Conservation (phyloP, 2,888 invertebrate genomes). For the Oligia strigilis region DNA sequence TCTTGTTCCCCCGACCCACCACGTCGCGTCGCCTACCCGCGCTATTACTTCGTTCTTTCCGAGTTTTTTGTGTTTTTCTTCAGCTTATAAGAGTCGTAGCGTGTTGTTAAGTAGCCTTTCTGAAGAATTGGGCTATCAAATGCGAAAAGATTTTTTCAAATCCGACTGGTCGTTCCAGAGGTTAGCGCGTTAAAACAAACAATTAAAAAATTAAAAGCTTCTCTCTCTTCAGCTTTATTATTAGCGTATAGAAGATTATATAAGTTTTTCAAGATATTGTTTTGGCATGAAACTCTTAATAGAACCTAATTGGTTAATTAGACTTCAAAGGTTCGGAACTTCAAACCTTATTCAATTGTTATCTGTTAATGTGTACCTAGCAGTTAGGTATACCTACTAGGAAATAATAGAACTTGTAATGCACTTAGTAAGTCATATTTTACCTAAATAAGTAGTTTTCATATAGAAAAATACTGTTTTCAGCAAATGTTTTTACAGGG, state of each 20-base stretch:
- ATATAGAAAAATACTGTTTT: neutral
- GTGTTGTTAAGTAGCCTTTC: neutral
- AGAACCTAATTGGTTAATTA: slow-evolving; percentile 60
- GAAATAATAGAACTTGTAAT: neutral
- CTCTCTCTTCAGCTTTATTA: neutral
- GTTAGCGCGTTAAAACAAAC: neutral
- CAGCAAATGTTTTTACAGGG: neutral
- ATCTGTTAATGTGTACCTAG: slow-evolving; percentile 52
- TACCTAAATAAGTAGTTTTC: neutral
- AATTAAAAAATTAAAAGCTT: neutral
- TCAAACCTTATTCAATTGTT: slow-evolving; percentile 60
- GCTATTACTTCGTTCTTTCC: neutral
- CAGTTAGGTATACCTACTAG: slow-evolving; percentile 14
- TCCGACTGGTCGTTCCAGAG: neutral
- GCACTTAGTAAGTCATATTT: neutral
- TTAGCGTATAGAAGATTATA: neutral
- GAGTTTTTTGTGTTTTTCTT: neutral
- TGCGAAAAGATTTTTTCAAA: neutral
- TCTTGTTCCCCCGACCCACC: neutral
- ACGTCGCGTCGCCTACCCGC: neutral
- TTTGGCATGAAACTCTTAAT: slow-evolving; percentile 57
- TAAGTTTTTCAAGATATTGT: slow-evolving; percentile 35
- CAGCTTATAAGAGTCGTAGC: neutral
- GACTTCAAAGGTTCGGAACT: slow-evolving; percentile 56
- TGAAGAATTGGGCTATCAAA: neutral